Evolutionary conservation across 1,140 invertebrate genomes (phyloP).

Genomic region (Tribolium madens): DNA sequence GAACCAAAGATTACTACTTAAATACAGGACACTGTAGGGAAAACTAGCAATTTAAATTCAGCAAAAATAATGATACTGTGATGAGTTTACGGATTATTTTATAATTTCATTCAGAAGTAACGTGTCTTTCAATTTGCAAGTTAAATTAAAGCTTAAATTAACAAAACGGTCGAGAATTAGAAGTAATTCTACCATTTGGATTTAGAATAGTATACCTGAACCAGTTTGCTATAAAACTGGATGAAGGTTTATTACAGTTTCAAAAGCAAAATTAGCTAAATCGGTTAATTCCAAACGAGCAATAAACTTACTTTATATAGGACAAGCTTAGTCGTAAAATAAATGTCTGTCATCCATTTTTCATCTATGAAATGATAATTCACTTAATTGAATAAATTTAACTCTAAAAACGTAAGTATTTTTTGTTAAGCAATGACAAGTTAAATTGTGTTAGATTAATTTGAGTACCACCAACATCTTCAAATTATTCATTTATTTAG

Average conservation of each 20-base stretch:
- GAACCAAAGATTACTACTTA: neutral
- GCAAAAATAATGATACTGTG: neutral
- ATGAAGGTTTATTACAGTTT: neutral
- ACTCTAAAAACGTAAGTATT: neutral
- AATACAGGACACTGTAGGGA: neutral
- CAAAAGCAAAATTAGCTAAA: neutral
- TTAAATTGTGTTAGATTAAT: neutral
- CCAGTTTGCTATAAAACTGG: neutral
- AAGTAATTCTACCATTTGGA: neutral
- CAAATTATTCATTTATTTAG: neutral
- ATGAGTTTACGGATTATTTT: neutral
- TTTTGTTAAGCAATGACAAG: neutral
- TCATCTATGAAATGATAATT: neutral
- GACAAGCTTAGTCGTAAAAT: neutral
- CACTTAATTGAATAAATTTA: neutral
- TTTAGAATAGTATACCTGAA: neutral
- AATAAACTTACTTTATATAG: neutral
- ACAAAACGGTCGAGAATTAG: neutral
- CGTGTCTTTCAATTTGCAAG: neutral
- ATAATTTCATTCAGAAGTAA: neutral
- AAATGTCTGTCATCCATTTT: neutral
- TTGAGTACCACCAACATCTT: neutral
- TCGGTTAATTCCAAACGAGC: neutral
- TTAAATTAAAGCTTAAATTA: neutral
- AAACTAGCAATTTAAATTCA: neutral